A percentile compares a stretch with the other conserved stretches of the same genome.
Evolutionary conservation across 2,113 vertebrate genomes (phyloP).

Genomic region (Otolemur garnettii): DNA sequence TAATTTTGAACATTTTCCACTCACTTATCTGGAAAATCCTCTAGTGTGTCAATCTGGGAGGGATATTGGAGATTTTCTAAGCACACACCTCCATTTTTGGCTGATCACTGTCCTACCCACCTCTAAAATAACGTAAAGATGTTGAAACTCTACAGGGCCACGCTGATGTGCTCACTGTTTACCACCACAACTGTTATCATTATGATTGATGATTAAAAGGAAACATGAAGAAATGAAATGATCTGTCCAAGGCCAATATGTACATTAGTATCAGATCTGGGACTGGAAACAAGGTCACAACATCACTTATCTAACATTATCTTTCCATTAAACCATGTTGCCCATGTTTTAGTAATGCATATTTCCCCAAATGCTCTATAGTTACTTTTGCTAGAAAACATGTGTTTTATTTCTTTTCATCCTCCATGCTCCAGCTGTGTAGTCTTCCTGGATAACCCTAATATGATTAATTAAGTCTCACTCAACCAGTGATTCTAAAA

Average conservation of each 20-base stretch:
- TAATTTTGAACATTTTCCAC: background rate
- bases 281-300: background rate
- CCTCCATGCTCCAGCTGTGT: background rate
- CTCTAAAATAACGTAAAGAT: background rate
- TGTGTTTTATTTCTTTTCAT: conserved; percentile 5
- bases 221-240: background rate
- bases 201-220: background rate
- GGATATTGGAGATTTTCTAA: background rate
- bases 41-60: background rate
- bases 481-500: background rate
- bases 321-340: conserved; percentile 56
- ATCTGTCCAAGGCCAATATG: background rate
- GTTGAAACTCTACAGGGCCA: background rate
- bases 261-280: background rate
- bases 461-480: conserved; percentile 38
- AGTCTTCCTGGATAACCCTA: background rate
- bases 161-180: background rate
- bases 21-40: background rate
- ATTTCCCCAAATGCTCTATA: background rate
- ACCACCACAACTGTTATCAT: background rate
- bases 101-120: background rate
- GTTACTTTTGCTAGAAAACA: background rate
- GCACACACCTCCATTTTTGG: background rate
- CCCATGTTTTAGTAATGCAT: background rate
- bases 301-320: background rate